Conservation (phyloP, 1,140 invertebrate genomes). For the Drosophila elegans region DNA sequence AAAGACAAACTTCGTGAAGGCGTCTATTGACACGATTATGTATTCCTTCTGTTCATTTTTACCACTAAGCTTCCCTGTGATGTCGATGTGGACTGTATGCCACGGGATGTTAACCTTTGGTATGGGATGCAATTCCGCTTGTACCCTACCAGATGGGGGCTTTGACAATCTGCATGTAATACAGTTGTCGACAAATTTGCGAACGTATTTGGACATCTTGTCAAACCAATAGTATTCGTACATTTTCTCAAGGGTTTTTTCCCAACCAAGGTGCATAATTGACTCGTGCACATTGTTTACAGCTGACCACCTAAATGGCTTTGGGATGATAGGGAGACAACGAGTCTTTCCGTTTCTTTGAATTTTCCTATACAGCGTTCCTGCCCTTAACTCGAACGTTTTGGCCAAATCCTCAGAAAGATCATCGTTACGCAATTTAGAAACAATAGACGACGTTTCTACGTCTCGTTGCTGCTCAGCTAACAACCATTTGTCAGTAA, state of each 20-base stretch:
- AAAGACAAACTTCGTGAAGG: too few species aligned
- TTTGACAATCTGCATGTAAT: conserved; percentile 6
- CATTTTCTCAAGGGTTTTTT: conserved; percentile 9
- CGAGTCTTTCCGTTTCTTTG: neutral
- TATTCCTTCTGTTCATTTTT: too few species aligned
- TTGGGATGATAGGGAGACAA: neutral
- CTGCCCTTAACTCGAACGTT: neutral
- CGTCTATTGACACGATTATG: too few species aligned
- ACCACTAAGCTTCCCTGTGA: too few species aligned
- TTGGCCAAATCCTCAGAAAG: neutral
- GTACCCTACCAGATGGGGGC: neutral
- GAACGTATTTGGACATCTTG: neutral
- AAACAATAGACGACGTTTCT: neutral
- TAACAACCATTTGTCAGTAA: too few species aligned
- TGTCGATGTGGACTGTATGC: too few species aligned
- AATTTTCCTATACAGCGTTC: neutral
- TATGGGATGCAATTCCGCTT: too few species aligned
- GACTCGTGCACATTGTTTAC: neutral
- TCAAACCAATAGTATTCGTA: conserved; percentile 3
- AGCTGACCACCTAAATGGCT: neutral
- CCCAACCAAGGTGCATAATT: neutral
- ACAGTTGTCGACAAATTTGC: conserved; percentile 1
- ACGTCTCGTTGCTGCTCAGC: neutral
- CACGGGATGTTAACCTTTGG: too few species aligned
- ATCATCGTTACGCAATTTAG: neutral